Conservation (phyloP, 2,888 invertebrate species). For the Perdita meconis region DNA sequence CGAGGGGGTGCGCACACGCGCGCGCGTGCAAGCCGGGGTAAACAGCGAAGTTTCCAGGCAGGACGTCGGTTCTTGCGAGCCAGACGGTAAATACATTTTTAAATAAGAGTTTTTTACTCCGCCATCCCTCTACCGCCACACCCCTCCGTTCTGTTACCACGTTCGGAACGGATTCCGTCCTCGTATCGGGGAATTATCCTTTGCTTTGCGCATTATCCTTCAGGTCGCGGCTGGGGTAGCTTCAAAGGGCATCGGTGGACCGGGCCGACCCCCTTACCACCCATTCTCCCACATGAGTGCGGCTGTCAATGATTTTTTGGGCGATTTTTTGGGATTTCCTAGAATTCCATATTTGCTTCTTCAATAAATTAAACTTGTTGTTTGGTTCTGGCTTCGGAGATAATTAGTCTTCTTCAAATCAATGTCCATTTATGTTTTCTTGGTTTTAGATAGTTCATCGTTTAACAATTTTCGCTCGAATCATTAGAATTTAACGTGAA, state of each 20-base stretch:
- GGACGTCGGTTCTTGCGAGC: constrained; percentile 74
- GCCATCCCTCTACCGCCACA: constrained; percentile 48
- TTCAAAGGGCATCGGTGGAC: constrained; percentile 78
- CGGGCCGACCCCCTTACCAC: constrained; percentile 54
- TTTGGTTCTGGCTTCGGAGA: too few relatives aligned
- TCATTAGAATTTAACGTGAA: too few relatives aligned
- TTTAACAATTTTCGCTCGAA: too few relatives aligned
- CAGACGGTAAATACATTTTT: constrained; percentile 84
- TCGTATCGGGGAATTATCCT: constrained; percentile 84
- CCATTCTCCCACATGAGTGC: constrained; percentile 45
- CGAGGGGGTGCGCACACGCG: constrained; percentile 46
- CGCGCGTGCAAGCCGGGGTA: constrained; percentile 47
- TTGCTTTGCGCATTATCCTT: constrained; percentile 83
- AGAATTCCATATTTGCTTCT: too few relatives aligned
- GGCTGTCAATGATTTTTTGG: too few relatives aligned
- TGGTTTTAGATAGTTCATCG: too few relatives aligned
- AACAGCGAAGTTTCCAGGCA: constrained; percentile 74
- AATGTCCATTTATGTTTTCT: too few relatives aligned
- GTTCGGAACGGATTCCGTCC: constrained; percentile 78
- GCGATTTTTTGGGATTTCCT: too few relatives aligned
- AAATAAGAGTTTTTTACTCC: constrained; percentile 83
- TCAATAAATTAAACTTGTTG: too few relatives aligned
- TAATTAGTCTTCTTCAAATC: too few relatives aligned
- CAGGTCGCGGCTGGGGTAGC: constrained; percentile 75
- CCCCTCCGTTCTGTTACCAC: constrained; percentile 58